phyloP scores from a whole-genome alignment of 2,888 invertebrate species.

The Gasteruption jaculator region DNA sequence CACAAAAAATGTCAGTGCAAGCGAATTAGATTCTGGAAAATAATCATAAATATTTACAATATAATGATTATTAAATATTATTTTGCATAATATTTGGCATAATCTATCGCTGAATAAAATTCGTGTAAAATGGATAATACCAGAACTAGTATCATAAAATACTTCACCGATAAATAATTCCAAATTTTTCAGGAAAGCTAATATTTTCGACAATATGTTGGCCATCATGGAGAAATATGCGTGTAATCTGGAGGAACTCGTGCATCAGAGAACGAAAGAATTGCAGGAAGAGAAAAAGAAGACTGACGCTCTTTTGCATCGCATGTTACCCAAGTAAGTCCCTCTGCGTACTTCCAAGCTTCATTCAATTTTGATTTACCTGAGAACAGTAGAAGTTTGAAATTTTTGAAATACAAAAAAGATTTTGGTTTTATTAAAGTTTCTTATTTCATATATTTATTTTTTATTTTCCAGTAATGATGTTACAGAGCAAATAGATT shows the following conservation, averaged over 20 bases:
- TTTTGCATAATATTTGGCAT: no score
- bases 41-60: no score
- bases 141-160: no score
- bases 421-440: background rate
- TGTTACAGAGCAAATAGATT: background rate
- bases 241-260: conserved; percentile 76
- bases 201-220: conserved; percentile 86
- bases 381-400: background rate
- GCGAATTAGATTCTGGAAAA: no score
- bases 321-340: conserved; percentile 81
- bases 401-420: conserved; percentile 1
- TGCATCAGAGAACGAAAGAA: conserved; percentile 77
- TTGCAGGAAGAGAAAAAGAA: conserved; percentile 79
- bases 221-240: conserved; percentile 90
- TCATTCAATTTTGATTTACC: background rate
- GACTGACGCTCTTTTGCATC: conserved; percentile 75
- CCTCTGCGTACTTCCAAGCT: conserved; percentile 6
- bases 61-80: no score
- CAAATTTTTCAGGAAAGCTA: conserved; percentile 69
- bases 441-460: conserved; percentile 2
- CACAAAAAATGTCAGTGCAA: no score
- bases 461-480: conserved; percentile 4
- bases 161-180: no score
- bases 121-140: no score
- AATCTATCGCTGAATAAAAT: no score